Evolutionary conservation across 2,888 invertebrate genomes (phyloP), one percentile per base, ranked within the genome.

Genomic region (Limnephilus auricula): DNA sequence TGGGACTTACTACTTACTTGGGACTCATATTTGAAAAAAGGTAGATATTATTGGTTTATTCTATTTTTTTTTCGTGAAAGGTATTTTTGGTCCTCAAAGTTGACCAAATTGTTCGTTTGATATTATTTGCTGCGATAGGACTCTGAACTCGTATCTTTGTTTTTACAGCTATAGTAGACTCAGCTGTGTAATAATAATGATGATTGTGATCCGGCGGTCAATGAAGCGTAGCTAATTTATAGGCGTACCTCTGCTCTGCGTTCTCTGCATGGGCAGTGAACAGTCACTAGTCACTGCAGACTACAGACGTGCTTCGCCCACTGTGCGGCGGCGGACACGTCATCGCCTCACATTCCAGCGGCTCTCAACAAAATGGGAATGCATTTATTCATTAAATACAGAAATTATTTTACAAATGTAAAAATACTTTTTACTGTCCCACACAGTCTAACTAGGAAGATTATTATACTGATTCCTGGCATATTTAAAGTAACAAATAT

Each of bases 201-300:
- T 12, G 30, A 45, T 80, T 80, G 80, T 40, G 40, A 85, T 85
- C 85, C 13, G 37, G 45, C 45, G 85, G 12, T 45, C 45, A 85
- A 85, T 85, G 45, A 85, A 85, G 85, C 85, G 45, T 2, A 40
- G n/a, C 85, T 37, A 40, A 34, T 85, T 37, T n/a, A 45, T 85
- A 45, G 85, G 85, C 85, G 85, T 85, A 40, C 12, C 85, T 40
- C 85, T 18, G 45, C n/a, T n/a, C 65, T 65, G 25, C 5, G 65
- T 65, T 65, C 9, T 65, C 25, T 65, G 65, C 15, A 45, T 45
- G 45, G 45, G 45, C 45, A 13, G 15, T 15, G 45, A 45, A 45
- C 13, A n/a, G n/a, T n/a, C 15, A 45, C 45, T n/a, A 45, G 45
- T 45, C 45, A 45, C 45, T 65, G n/a, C 6, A 25, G 65, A 6